phyloP scores from a whole-genome alignment of 2,888 invertebrate genomes.

The Falcaria lacertinaria region DNA sequence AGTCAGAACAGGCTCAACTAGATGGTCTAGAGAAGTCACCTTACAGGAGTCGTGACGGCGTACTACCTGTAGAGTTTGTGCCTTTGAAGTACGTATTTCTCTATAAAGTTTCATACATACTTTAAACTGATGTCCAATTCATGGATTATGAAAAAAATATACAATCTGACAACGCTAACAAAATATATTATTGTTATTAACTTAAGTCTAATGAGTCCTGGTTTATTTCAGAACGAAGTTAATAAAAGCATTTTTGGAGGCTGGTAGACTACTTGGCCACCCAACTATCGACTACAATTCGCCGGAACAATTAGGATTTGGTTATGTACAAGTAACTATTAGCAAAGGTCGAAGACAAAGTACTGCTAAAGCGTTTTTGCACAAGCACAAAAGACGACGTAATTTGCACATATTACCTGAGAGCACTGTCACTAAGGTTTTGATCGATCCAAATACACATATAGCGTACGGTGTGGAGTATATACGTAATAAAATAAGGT shows the following conservation, averaged over 20 bases:
- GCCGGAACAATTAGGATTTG: constrained; percentile 81
- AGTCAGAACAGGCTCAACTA: constrained; percentile 78
- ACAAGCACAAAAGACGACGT: constrained; percentile 76
- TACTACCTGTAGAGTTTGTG: constrained; percentile 81
- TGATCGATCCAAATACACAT: constrained; percentile 82
- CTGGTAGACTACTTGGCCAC: constrained; percentile 83
- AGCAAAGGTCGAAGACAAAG: constrained; percentile 82
- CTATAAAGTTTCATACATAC: too few species aligned
- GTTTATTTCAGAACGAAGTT: constrained; percentile 55
- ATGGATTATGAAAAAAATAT: too few species aligned
- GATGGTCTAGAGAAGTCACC: constrained; percentile 64
- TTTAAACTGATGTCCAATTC: too few species aligned
- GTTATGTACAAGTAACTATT: constrained; percentile 82
- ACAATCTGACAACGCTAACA: too few species aligned
- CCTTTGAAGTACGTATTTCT: constrained; percentile 64
- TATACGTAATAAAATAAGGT: constrained; percentile 66
- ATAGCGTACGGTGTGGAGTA: constrained; percentile 85
- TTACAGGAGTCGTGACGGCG: constrained; percentile 82
- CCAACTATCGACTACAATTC: constrained; percentile 85
- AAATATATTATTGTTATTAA: background rate
- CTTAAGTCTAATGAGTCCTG: constrained; percentile 2
- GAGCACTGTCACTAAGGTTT: constrained; percentile 82
- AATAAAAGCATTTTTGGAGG: constrained; percentile 76
- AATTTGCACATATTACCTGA: constrained; percentile 85
- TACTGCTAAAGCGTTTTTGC: constrained; percentile 82